Conservation (phyloP, 2,888 invertebrate genomes). For the Cerastoderma edule region DNA sequence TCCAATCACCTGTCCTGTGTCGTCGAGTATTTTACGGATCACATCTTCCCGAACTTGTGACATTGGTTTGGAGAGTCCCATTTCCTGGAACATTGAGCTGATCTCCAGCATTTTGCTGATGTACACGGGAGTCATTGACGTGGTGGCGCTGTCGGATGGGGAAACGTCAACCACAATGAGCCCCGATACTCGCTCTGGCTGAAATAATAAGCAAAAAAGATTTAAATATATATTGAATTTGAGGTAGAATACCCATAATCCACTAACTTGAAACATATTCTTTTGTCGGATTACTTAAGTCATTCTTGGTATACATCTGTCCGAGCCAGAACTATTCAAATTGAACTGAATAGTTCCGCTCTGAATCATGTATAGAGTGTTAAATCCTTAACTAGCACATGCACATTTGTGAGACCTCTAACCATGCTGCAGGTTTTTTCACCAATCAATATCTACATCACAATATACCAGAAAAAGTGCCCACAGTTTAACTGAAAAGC, state of each 20-base stretch:
- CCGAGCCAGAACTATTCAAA: too few relatives aligned
- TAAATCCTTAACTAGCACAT: too few relatives aligned
- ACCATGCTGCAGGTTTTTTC: too few relatives aligned
- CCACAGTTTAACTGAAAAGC: too few relatives aligned
- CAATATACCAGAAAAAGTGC: too few relatives aligned
- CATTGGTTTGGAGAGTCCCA: constrained; percentile 45
- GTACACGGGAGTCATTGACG: constrained; percentile 87
- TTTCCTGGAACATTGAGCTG: constrained; percentile 52
- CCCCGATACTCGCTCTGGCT: constrained; percentile 86
- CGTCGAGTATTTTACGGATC: constrained; percentile 3
- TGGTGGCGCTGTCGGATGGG: constrained; percentile 84
- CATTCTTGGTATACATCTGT: too few relatives aligned
- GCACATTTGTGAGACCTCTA: too few relatives aligned
- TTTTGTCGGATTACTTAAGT: too few relatives aligned
- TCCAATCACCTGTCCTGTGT: constrained; percentile 10
- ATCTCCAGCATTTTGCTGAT: constrained; percentile 85
- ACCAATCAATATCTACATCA: too few relatives aligned
- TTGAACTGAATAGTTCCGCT: too few relatives aligned
- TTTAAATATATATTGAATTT: not conserved
- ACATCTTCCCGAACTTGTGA: constrained; percentile 80
- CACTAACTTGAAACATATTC: not conserved
- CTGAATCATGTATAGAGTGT: too few relatives aligned
- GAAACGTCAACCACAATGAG: constrained; percentile 90
- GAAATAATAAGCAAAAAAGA: constrained; percentile 25
- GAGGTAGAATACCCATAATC: not conserved